phyloP scores from a whole-genome alignment of 53 echinoderm and acorn worm genomes.

The Crossaster papposus region DNA sequence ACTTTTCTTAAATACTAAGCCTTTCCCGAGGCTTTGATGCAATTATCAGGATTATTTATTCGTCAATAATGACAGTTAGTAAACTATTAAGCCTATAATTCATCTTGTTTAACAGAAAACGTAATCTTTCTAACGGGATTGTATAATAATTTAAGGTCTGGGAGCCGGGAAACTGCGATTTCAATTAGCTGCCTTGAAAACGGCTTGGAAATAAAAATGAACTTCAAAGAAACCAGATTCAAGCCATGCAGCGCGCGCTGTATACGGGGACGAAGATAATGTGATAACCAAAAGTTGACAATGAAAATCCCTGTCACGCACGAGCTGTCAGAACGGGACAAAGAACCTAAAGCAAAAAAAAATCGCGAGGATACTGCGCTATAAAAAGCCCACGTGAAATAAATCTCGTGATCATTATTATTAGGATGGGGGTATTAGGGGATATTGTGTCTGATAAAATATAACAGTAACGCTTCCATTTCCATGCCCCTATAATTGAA shows the following conservation, averaged over 20 bases:
- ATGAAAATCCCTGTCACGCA: slow-evolving; percentile 31
- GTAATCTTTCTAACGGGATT: too few species aligned
- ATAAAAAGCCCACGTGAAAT: background rate
- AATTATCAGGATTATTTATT: background rate
- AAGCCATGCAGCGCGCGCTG: too few species aligned
- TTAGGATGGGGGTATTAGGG: background rate
- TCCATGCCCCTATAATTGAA: slow-evolving; percentile 44
- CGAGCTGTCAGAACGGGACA: slow-evolving; percentile 50
- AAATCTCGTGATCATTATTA: background rate
- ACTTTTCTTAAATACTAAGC: background rate
- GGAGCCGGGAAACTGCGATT: too few species aligned
- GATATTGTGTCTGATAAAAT: slow-evolving; percentile 10
- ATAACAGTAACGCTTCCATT: background rate
- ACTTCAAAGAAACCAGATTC: too few species aligned
- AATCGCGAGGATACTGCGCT: background rate
- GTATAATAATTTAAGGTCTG: too few species aligned
- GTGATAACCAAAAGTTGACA: background rate
- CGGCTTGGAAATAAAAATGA: too few species aligned
- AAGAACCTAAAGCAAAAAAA: slow-evolving; percentile 5
- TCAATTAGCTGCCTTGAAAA: too few species aligned
- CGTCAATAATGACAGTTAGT: background rate
- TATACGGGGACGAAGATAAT: background rate
- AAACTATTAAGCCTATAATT: background rate
- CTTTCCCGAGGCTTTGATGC: background rate
- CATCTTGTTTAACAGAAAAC: too few species aligned